These are phyloP conservation scores for Halisarca cf. caerulea DNA, from an alignment of 37 sponge, comb jelly and placozoan genomes.

Conservation along the genomic window DNA sequence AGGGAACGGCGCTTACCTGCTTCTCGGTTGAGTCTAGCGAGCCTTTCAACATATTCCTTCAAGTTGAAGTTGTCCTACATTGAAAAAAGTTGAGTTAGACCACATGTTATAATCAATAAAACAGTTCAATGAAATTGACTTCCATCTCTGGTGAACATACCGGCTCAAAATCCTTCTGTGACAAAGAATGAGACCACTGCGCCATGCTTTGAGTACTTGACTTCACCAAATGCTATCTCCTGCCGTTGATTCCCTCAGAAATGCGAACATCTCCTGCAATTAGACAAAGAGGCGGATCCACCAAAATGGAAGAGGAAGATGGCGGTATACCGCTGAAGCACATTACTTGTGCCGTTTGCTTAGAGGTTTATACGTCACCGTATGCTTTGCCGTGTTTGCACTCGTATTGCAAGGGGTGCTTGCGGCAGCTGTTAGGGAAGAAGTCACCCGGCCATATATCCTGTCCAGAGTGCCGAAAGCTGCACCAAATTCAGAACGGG, in stretches of 20 bases:
- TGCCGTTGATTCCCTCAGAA: no score
- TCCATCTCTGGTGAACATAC: slow-evolving; percentile 24
- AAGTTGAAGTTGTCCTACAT: slow-evolving; percentile 62
- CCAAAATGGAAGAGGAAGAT: slow-evolving; percentile 5
- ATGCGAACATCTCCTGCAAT: slow-evolving; percentile 6
- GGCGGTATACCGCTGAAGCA: neutral
- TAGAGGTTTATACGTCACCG: neutral
- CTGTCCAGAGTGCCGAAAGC: slow-evolving; percentile 12
- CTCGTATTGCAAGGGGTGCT: slow-evolving; percentile 11
- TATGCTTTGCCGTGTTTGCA: neutral
- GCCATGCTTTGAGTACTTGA: neutral
- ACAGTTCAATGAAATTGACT: neutral
- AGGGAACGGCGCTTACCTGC: no score
- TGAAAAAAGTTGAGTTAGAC: neutral
- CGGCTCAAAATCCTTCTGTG: slow-evolving; percentile 65
- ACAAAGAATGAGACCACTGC: slow-evolving; percentile 15
- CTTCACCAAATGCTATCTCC: neutral
- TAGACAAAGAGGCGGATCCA: neutral
- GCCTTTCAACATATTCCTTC: slow-evolving; percentile 69
- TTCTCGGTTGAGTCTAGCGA: slow-evolving; percentile 50
- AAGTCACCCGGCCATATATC: neutral
- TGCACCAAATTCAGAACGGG: neutral
- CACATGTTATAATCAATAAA: neutral
- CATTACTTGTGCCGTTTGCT: slow-evolving; percentile 22
- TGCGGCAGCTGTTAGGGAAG: neutral